These are phyloP conservation scores for Mimachlamys varia DNA, from an alignment of 2,888 invertebrate genomes.

Conservation along the genomic window DNA sequence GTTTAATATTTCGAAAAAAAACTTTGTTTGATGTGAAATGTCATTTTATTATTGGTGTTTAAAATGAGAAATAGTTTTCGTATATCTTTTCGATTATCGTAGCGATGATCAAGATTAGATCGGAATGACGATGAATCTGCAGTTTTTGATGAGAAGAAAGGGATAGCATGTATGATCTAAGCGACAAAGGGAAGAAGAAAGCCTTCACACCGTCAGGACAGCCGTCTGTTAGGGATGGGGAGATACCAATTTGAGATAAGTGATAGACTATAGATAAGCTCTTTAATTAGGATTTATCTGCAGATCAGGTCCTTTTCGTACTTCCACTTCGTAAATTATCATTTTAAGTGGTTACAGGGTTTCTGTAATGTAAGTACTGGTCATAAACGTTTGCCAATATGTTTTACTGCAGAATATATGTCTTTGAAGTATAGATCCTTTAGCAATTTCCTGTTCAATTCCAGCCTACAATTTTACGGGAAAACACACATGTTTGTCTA, in stretches of 20 bases:
- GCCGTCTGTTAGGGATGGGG: background rate
- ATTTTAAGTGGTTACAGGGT: background rate
- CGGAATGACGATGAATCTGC: background rate
- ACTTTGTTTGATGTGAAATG: background rate
- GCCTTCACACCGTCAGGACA: background rate
- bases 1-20: background rate
- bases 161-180: background rate
- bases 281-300: slow-evolving; percentile 14
- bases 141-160: slow-evolving; percentile 32
- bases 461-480: background rate
- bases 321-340: background rate
- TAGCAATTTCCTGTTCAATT: slow-evolving; percentile 2
- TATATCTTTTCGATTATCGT: slow-evolving; percentile 27
- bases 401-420: background rate
- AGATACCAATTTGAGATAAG: slow-evolving; percentile 16
- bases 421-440: background rate
- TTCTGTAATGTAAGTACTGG: background rate
- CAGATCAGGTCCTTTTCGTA: background rate
- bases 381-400: background rate
- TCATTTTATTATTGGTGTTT: background rate
- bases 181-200: background rate
- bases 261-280: background rate
- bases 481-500: background rate
- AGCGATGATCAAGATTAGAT: slow-evolving; percentile 17
- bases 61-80: background rate